Percentiles rank a stretch among this genome's conserved stretches.
Conservation (phyloP, 2,888 invertebrate species). For the Drosophila pseudotakahashii region DNA sequence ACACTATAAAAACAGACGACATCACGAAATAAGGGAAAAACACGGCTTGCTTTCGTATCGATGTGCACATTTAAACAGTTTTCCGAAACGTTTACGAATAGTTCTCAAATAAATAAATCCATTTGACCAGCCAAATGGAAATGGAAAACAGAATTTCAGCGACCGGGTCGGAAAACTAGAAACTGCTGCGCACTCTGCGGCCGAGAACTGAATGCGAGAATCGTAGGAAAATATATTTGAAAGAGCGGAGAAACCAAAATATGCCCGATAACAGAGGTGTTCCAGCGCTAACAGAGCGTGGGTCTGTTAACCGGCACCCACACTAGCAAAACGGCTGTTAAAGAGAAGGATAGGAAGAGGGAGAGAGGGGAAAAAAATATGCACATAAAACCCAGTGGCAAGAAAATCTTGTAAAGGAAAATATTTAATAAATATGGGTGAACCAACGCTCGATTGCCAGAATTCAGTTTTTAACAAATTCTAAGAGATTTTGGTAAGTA, state of each 20-base stretch:
- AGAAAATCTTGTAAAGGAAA: conserved; percentile 1
- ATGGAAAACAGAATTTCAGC: conserved; percentile 25
- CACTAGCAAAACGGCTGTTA: conserved; percentile 5
- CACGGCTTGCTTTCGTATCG: conserved; percentile 30
- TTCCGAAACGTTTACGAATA: conserved; percentile 4
- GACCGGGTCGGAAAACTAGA: conserved; percentile 36
- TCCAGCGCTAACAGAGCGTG: conserved; percentile 39
- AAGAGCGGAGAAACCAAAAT: conserved; percentile 53
- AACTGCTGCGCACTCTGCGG: conserved; percentile 59
- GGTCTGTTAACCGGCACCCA: conserved; percentile 28
- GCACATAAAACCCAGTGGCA: not conserved
- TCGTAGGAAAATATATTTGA: conserved; percentile 30
- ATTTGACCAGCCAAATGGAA: not conserved
- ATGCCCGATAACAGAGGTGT: conserved; percentile 33
- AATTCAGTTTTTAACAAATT: too few species aligned
- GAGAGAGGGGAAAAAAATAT: not conserved
- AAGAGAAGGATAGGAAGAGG: not conserved
- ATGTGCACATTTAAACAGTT: conserved; percentile 15
- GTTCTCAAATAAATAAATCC: not conserved
- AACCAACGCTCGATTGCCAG: not conserved
- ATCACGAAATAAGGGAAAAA: conserved; percentile 17
- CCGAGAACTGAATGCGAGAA: conserved; percentile 57
- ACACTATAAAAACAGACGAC: conserved; percentile 13
- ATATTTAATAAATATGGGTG: not conserved
- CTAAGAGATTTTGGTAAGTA: too few species aligned